Evolutionary conservation across 1,140 invertebrate species (phyloP).

Genomic region (Kradibia gibbosae): DNA sequence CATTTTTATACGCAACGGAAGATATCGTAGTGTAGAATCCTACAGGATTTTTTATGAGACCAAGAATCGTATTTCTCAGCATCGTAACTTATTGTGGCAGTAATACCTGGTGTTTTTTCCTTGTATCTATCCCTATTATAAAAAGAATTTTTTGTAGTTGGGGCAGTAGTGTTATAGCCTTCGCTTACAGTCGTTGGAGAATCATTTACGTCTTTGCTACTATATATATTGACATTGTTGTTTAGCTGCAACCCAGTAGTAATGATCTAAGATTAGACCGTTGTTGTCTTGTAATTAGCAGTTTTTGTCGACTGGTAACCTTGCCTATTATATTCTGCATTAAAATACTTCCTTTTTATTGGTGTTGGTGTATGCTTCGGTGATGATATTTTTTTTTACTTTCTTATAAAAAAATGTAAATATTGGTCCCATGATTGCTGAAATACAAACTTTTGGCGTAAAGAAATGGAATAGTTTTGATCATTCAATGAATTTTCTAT

Average conservation of each 20-base stretch:
- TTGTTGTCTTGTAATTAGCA: slow-evolving; percentile 45
- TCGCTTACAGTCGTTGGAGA: slow-evolving; percentile 19
- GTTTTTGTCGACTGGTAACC: slow-evolving; percentile 52
- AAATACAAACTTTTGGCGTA: slow-evolving; percentile 49
- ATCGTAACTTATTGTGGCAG: slow-evolving; percentile 2
- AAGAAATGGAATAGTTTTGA: slow-evolving; percentile 22
- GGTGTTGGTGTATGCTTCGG: slow-evolving; percentile 55
- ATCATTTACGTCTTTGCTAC: slow-evolving; percentile 11
- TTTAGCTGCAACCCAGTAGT: neutral
- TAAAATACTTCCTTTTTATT: slow-evolving; percentile 55
- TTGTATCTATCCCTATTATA: slow-evolving; percentile 16
- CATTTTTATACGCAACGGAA: slow-evolving; percentile 16
- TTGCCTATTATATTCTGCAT: slow-evolving; percentile 55
- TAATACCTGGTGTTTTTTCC: neutral
- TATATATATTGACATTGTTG: neutral
- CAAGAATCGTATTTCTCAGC: neutral
- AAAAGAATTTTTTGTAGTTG: slow-evolving; percentile 21
- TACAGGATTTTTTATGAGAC: slow-evolving; percentile 7
- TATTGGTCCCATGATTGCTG: slow-evolving; percentile 60
- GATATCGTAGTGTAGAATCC: slow-evolving; percentile 22
- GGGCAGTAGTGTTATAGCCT: neutral
- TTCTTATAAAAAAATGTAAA: slow-evolving; percentile 65
- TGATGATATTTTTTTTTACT: slow-evolving; percentile 53
- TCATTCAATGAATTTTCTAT: neutral
- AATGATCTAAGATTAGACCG: slow-evolving; percentile 39